Evolutionary conservation across 2,797 vertebrate species (phyloP), one percentile per base, ranked within the genome.

Genomic region (Enteromius argenteus): DNA sequence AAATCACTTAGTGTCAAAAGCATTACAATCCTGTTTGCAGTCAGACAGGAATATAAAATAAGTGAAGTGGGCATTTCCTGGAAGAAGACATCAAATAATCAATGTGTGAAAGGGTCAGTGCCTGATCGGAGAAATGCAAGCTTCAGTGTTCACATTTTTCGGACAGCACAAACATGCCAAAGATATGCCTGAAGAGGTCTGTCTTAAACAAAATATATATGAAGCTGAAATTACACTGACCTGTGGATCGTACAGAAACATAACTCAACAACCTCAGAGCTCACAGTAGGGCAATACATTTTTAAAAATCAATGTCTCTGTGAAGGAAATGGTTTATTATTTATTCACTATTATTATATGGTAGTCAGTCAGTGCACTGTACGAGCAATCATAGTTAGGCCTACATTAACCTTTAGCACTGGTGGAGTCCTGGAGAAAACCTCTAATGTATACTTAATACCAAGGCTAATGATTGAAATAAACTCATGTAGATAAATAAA

Each of bases 51-150:
- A 42, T 21, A 35, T 66, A 66, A 66, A 79, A 79, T 79, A 15
- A 67, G 27, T n/a, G 42, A 46, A 75, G 44, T 42, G 23, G 32
- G 15, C 32, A 39, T 83, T 75, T 67, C 72, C 81, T 42, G 72
- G 72, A 83, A 67, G 81, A 83, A 67, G 81, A 42, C 46, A 67
- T 76, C n/a, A 37, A 53, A 76, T 83, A 83, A 83, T 76, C 60
- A 67, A 83, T 83, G 17, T 49, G 30, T 75, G 53, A 72, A 27
- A 72, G 23, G 35, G 60, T 37, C 44, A 49, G 21, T 51, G 46
- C 53, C 27, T 74, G 58, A 66, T 39, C 32, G 0, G 60, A 66
- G 35, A 73, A 81, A 73, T 62, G 11, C 42, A 81, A 32, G 19
- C 23, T 42, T 4, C 37, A 27, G 37, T 32, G 79, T 60, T 37